Evolutionary conservation across 1,140 invertebrate genomes (phyloP).

Genomic region (Yoshiicerus persimilis): DNA sequence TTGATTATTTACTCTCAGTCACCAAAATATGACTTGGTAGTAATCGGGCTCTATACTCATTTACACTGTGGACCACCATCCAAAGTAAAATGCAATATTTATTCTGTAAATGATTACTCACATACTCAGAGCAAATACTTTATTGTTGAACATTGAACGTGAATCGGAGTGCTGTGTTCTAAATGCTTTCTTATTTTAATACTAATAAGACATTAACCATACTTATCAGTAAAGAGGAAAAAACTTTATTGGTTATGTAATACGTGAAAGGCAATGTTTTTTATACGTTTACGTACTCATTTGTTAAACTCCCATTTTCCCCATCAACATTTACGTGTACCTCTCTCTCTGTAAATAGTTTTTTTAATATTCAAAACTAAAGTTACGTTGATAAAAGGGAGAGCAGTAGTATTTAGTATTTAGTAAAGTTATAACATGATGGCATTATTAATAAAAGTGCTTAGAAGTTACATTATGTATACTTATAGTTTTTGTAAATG

Average conservation of each 20-base stretch:
- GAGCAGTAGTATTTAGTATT: background rate
- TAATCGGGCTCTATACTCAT: no score
- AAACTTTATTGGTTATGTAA: background rate
- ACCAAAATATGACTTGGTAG: background rate
- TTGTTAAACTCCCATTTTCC: background rate
- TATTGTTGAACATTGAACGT: background rate
- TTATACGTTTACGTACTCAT: background rate
- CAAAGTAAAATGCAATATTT: background rate
- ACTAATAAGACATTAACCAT: background rate
- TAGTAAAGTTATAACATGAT: background rate
- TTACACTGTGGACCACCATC: background rate
- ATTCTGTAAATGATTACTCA: background rate
- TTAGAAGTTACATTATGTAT: background rate
- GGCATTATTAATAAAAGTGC: background rate
- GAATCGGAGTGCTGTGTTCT: background rate
- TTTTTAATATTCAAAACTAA: no score
- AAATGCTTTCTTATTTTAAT: background rate
- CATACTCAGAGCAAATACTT: background rate
- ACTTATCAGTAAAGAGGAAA: background rate
- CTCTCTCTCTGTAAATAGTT: no score
- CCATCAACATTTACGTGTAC: no score
- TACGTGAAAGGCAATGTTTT: background rate
- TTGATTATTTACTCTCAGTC: background rate
- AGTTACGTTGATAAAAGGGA: background rate
- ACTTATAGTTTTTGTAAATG: background rate